Base-by-base conservation (phyloP, 2,113 vertebrate genomes). In the Onychorhynchus coronatus region DNA sequence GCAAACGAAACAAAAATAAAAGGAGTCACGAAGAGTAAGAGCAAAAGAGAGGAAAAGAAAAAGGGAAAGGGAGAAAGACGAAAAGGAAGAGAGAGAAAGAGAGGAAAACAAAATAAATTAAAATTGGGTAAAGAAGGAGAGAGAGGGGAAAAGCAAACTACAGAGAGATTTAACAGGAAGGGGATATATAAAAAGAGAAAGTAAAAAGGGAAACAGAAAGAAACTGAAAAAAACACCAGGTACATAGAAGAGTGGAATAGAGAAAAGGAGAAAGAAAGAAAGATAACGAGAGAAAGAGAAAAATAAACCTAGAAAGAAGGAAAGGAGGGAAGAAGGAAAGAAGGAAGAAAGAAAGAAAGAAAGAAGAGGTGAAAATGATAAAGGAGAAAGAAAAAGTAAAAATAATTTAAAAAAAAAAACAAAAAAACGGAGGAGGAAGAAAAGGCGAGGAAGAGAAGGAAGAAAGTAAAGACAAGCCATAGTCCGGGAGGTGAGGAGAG, bases 51-150 rank as follows among this genome's bases (percentile, higher is more conserved):
- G 8, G 14, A 6, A 61, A 21, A 37, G 5, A 19, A 31, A 33
- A 23, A 6, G 5, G 4, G 3, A 20, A 13, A 42, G 4, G 12
- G 23, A 56, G 9, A 12, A 14, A 15, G 17, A 49, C 0, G 11
- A 22, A 55, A 50, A 30, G 33, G 2, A 22, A 17, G 33, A n/a
- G 17, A 25, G 11, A 9, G 4, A 35, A 17, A 24, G 11, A 14
- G 2, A 42, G 2, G 11, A 25, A 33, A 18, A 4, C 3, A 42
- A 83, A 73, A 47, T 5, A 52, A 16, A 70, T 41, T 17, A 1
- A 49, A 24, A 31, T 27, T 2, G 58, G 1, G 5, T 22, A 42
- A 67, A 33, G 13, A 52, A 1, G 6, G 12, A 6, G 30, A 35
- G 50, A 25, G 20, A 77, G 12, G 6, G 11, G 28, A 31, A 41